Evolutionary conservation across 2,888 invertebrate species (phyloP).

Genomic region (Allolobophora icterica): DNA sequence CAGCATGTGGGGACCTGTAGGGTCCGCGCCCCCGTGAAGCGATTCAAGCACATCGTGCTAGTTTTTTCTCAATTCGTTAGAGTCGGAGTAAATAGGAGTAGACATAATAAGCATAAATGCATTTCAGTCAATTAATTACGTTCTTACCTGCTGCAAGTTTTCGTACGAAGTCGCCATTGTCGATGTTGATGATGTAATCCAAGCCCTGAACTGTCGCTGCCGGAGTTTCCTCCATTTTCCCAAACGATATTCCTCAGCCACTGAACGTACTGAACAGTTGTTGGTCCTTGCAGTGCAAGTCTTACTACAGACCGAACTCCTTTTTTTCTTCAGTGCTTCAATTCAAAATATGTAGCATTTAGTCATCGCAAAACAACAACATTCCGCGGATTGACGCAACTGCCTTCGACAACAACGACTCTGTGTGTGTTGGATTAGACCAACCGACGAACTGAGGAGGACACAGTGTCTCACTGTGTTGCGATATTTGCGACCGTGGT

Average conservation of each 20-base stretch:
- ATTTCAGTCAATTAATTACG: not conserved
- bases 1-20: no score
- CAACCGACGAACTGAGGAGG: not conserved
- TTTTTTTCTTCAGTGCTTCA: not conserved
- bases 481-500: no score
- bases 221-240: not conserved
- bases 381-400: not conserved
- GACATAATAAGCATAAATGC: not conserved
- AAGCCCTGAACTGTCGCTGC: not conserved
- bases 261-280: not conserved
- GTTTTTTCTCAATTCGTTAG: not conserved
- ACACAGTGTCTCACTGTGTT: no score
- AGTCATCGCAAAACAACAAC: not conserved
- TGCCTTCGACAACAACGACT: not conserved
- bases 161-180: slow-evolving; percentile 33
- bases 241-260: not conserved
- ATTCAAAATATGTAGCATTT: not conserved
- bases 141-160: slow-evolving; percentile 32
- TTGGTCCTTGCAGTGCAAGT: not conserved
- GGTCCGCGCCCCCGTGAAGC: no score
- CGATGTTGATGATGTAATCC: slow-evolving; percentile 34
- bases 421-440: not conserved
- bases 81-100: not conserved
- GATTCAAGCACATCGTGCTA: not conserved
- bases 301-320: not conserved